Base-by-base conservation (phyloP, 2,888 invertebrate genomes). In the Eudasyphora cyanicolor region DNA sequence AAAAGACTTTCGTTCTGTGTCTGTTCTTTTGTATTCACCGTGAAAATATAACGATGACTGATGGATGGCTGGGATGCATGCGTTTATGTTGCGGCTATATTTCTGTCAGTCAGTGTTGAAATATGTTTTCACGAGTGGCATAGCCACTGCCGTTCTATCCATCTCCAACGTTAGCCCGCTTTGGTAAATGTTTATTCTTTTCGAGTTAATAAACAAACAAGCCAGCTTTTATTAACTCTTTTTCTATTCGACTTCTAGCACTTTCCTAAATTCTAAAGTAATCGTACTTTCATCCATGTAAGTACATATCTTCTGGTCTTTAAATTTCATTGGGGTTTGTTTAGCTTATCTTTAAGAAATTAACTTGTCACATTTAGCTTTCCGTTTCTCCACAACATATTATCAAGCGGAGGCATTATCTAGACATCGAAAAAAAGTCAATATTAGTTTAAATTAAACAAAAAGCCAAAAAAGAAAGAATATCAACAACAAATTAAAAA, bases 371-470 rank as follows among this genome's bases (percentile, higher is more conserved):
- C 12, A 27, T 6, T 60, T 4, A 4, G 29, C 21, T 64, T 24
- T 67, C 67, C 24, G 7, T 51, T 54, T 19, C 21, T 54, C 54
- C 21, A 19, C 19, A n/a, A 27, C 54, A 24, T 42, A 67, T 42
- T 57, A 27, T 27, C 67, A 24, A 7, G 19, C 54, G 17, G n/a
- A n/a, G 29, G 17, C 35, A 42, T 42, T 67, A 67, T 38, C 67
- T 67, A 42, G 42, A 42, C 42, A 67, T 67, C 67, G 38, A 17
- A 35, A 67, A 45, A 45, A 71, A 70, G 51, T 49, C 21, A 70
- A 71, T 54, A 71, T 54, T 54, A 32, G 32, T 71, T 71, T 54
- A 54, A 71, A 71, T 54, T 17, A 51, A 71, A 71, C 45, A 42
- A 2, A 54, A 54, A 54, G 24, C 7, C 60, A 60, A 60, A 10